Conservation (phyloP, 2,797 vertebrate species). For the Helarctos malayanus region DNA sequence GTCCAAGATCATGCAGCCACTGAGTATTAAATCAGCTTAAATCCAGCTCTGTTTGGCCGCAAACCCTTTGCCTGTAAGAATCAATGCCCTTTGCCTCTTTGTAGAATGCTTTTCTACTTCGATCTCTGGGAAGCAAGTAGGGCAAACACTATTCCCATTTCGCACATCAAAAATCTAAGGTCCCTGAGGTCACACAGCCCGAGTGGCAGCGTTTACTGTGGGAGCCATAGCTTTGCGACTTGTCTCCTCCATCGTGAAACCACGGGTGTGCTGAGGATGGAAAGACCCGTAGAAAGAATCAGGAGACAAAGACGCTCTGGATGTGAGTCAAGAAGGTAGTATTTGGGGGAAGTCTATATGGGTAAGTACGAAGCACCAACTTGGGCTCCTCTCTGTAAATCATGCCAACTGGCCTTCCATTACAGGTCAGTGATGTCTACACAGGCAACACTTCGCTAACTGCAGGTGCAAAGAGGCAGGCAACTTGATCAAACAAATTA, state of each 20-base stretch:
- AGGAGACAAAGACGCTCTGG: background rate
- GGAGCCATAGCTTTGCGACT: background rate
- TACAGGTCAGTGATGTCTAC: background rate
- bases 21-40: background rate
- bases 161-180: background rate
- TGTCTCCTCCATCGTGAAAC: background rate
- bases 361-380: background rate
- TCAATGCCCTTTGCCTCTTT: background rate
- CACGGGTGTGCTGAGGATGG: background rate
- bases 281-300: background rate
- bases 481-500: background rate
- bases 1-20: background rate
- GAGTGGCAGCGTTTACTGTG: background rate
- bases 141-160: background rate
- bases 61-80: background rate
- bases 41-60: background rate
- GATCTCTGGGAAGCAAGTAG: background rate
- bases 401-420: background rate
- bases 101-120: background rate
- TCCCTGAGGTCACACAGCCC: background rate
- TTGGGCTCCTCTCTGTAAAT: background rate
- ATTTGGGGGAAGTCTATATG: background rate
- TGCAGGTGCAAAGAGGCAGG: background rate
- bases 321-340: background rate
- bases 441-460: background rate